Percentiles rank a stretch among this genome's conserved stretches.
Evolutionary conservation across 2,113 vertebrate genomes (phyloP).

Genomic region (Nannospalax galili): DNA sequence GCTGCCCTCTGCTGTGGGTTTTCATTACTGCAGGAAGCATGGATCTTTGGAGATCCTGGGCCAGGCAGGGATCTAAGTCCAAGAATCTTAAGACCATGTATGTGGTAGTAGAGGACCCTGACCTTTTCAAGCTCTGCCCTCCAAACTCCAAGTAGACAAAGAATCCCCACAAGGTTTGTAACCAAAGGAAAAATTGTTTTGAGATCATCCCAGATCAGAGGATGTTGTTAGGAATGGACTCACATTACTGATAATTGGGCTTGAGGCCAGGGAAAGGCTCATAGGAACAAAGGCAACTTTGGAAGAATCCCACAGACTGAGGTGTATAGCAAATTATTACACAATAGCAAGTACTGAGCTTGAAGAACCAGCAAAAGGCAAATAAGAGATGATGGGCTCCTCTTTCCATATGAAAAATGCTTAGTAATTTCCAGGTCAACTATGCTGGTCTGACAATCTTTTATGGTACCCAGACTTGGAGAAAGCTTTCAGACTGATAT

Average conservation of each 20-base stretch:
- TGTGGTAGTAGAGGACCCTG: not conserved
- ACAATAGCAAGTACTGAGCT: not conserved
- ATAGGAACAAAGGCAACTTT: not conserved
- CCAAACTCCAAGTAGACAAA: not conserved
- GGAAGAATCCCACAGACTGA: not conserved
- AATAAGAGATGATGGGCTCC: too few species aligned
- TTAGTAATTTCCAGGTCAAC: not conserved
- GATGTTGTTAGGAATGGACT: not conserved
- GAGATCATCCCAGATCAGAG: not conserved
- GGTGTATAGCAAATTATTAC: not conserved
- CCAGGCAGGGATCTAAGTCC: not conserved
- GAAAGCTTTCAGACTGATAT: not conserved
- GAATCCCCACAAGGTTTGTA: not conserved
- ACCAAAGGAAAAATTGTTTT: not conserved
- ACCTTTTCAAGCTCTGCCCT: not conserved
- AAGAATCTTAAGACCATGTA: not conserved
- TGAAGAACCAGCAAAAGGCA: not conserved
- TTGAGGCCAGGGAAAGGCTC: not conserved
- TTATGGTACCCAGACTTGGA: accelerated
- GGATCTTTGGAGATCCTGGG: not conserved
- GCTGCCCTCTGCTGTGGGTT: conserved; percentile 85
- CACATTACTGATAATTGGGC: not conserved
- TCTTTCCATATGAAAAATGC: not conserved
- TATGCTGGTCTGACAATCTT: not conserved
- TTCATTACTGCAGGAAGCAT: conserved; percentile 51